phyloP scores from a whole-genome alignment of 2,113 vertebrate genomes.

The Falco punctatus region DNA sequence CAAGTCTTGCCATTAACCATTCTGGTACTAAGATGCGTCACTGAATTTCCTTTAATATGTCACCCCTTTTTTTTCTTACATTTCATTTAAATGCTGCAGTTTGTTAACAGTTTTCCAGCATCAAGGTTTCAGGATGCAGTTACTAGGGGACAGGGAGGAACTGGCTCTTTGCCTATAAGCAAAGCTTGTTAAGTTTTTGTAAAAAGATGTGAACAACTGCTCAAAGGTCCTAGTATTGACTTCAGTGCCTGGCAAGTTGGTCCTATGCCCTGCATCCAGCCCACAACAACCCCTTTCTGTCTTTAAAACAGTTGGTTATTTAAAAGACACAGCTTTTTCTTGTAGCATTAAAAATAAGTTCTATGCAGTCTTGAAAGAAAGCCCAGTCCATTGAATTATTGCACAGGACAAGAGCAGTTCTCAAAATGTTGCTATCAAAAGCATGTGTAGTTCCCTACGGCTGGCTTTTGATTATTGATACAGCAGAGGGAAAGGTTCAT shows the following conservation, averaged over 20 bases:
- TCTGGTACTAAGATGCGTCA: too few species aligned
- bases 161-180: not conserved
- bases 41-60: not conserved
- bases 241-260: not conserved
- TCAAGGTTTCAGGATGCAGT: not conserved
- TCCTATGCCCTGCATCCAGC: not conserved
- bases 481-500: not conserved
- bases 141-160: not conserved
- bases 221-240: not conserved
- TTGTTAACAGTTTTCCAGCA: not conserved
- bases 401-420: not conserved
- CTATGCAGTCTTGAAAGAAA: not conserved
- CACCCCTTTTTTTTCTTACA: not conserved
- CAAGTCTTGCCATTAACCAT: not conserved
- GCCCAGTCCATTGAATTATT: not conserved
- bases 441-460: not conserved
- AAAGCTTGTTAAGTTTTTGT: not conserved
- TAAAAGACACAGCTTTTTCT: not conserved
- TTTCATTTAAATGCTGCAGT: not conserved
- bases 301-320: not conserved
- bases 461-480: conserved; percentile 19
- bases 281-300: not conserved
- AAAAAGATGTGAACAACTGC: not conserved
- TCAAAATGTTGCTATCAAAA: conserved; percentile 18
- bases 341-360: not conserved